Evolutionary conservation across 2,797 vertebrate species (phyloP).

Genomic region (Dallia pectoralis): DNA sequence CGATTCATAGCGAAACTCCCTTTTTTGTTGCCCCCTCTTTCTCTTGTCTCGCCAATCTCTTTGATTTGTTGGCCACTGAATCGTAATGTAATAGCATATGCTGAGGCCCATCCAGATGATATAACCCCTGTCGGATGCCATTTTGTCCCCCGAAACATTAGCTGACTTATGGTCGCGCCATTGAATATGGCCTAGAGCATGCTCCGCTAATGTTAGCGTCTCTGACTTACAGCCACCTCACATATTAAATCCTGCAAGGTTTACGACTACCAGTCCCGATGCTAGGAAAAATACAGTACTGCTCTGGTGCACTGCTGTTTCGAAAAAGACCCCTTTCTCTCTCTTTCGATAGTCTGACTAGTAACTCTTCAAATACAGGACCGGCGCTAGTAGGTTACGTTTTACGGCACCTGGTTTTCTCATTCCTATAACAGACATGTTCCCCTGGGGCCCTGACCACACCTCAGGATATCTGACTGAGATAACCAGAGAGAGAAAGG

Average conservation of each 20-base stretch:
- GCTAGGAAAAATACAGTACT: constrained; percentile 20
- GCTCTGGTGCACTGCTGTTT: constrained; percentile 44
- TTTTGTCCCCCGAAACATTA: constrained; percentile 10
- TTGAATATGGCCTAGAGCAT: constrained; percentile 44
- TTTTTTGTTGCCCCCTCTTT: background rate
- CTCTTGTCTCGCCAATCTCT: background rate
- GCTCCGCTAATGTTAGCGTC: constrained; percentile 28
- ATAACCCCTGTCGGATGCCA: background rate
- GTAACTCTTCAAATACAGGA: constrained; percentile 35
- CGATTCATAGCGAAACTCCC: background rate
- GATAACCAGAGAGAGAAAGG: too few species aligned
- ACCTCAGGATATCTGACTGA: constrained; percentile 39
- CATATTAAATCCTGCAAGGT: constrained; percentile 35
- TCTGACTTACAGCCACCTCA: constrained; percentile 46
- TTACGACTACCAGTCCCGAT: constrained; percentile 45
- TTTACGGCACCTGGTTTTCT: constrained; percentile 35
- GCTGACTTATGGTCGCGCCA: constrained; percentile 34
- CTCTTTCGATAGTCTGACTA: constrained; percentile 43
- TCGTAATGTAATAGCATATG: background rate
- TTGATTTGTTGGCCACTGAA: background rate
- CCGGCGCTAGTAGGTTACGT: constrained; percentile 57
- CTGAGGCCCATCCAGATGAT: background rate
- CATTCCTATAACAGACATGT: constrained; percentile 56
- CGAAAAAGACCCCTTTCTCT: constrained; percentile 17
- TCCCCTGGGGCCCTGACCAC: constrained; percentile 15